These are phyloP conservation scores for Bagarius yarrelli DNA, from an alignment of 2,113 vertebrate species.

Conservation along the genomic window DNA sequence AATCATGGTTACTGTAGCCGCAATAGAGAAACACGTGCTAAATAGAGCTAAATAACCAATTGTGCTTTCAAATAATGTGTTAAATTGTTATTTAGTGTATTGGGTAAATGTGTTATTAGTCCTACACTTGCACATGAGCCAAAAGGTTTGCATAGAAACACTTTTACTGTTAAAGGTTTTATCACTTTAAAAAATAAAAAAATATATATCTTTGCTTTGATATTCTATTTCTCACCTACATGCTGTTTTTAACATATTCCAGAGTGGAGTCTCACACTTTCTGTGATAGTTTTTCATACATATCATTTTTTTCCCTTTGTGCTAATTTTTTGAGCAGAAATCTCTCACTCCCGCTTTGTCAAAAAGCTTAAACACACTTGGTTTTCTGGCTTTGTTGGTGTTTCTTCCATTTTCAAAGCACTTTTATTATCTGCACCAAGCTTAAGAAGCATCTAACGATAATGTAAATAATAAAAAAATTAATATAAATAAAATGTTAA, in stretches of 20 bases:
- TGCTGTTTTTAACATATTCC: slow-evolving; percentile 6
- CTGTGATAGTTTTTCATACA: slow-evolving; percentile 22
- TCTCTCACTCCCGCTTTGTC: not conserved
- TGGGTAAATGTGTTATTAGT: slow-evolving; percentile 1
- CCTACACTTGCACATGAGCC: not conserved
- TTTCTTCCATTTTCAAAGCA: not conserved
- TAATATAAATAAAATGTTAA: not conserved
- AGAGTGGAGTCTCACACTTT: slow-evolving; percentile 1
- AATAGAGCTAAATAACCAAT: not conserved
- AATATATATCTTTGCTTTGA: slow-evolving; percentile 58
- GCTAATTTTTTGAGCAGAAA: slow-evolving; percentile 11
- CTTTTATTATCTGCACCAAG: not conserved
- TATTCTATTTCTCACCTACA: slow-evolving; percentile 48
- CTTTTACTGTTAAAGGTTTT: slow-evolving; percentile 25
- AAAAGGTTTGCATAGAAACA: not conserved
- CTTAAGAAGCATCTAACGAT: not conserved
- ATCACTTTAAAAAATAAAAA: slow-evolving; percentile 53
- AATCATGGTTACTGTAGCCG: not conserved
- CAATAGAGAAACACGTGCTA: not conserved
- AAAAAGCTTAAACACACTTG: not conserved
- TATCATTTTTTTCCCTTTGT: not conserved
- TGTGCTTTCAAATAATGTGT: not conserved
- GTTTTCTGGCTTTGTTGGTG: slow-evolving; percentile 4
- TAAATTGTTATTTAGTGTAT: slow-evolving; percentile 6
- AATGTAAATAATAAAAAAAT: not conserved